Evolutionary conservation across 2,113 vertebrate species (phyloP), one percentile per base, ranked within the genome.

Genomic region (Callipepla californica): DNA sequence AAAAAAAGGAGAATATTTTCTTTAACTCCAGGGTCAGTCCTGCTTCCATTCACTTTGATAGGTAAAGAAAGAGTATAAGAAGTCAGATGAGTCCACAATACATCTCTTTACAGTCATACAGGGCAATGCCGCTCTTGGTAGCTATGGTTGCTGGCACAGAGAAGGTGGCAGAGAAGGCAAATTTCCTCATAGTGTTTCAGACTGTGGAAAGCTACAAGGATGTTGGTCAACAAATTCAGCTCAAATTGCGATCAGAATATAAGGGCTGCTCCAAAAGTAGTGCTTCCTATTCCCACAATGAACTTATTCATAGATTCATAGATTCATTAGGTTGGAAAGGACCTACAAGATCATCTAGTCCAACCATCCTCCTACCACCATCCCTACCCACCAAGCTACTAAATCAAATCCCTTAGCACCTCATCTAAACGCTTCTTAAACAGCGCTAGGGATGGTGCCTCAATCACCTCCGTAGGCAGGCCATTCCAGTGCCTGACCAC

Each of bases 131-230:
- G 19, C 34, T 47, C 13, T 50, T 36, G 72, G 63, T 36, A 59
- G 34, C 70, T 51, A 7, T 22, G 20, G 19, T 7, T 42, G 32
- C 38, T 73, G 58, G 45, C 19, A 34, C 34, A 50, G 34, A 4
- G 20, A 51, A 66, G 42, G 36, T 7, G 12, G 17, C 0, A 0
- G 47, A 78, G 57, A 25, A 2, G 4, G 10, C 32, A 7, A 4
- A n/a, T 63, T 26, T 44, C 51, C 42, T 67, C 19, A 18, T 32
- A 3, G 26, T 22, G 18, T n/a, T 84, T 78, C 66, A 57, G n/a
- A 4, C 23, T 48, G 11, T 32, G 80, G 21, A 59, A 67, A 83
- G 48, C 42, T n/a, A 22, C 25, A 30, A 30, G 16, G 57, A 32
- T 19, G 11, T 30, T 3, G 7, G 18, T 19, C 48, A 85, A 53